Percentiles rank a stretch among this genome's conserved stretches.
Conservation (phyloP, 1,140 invertebrate species). For the Andrena cerasifolii region DNA sequence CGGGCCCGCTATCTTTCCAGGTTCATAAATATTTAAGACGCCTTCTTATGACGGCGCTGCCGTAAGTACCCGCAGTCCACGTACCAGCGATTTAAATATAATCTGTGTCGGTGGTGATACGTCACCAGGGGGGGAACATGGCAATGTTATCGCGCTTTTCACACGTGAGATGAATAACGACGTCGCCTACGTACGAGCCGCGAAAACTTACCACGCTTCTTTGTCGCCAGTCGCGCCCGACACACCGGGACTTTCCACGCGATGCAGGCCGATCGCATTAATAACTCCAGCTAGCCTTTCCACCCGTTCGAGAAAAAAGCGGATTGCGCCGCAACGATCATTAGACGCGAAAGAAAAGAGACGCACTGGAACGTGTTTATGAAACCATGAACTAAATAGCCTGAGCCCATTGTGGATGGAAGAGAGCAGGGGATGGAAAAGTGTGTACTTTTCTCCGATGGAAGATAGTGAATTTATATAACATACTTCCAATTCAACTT, state of each 20-base stretch:
- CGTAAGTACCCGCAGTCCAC: slow-evolving; percentile 43
- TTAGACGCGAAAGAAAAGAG: too few relatives aligned
- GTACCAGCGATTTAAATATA: slow-evolving; percentile 69
- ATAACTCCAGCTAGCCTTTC: neutral
- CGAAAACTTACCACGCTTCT: slow-evolving; percentile 35
- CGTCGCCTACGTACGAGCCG: slow-evolving; percentile 34
- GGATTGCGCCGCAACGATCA: neutral
- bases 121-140: slow-evolving; percentile 47
- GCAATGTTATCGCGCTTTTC: slow-evolving; percentile 74
- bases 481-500: too few relatives aligned
- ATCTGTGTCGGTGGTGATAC: slow-evolving; percentile 64
- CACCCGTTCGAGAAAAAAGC: neutral
- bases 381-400: too few relatives aligned
- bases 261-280: slow-evolving; percentile 7
- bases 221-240: neutral
- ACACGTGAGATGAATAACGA: slow-evolving; percentile 73
- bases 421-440: too few relatives aligned
- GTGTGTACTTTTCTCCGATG: too few relatives aligned
- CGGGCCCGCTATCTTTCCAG: slow-evolving; percentile 53
- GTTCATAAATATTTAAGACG: slow-evolving; percentile 75
- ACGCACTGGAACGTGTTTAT: too few relatives aligned
- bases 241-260: neutral
- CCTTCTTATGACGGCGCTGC: slow-evolving; percentile 53
- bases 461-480: too few relatives aligned
- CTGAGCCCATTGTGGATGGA: too few relatives aligned